Base-by-base conservation (phyloP, 2,888 invertebrate genomes). In the Caenorhabditis macrosperma region DNA sequence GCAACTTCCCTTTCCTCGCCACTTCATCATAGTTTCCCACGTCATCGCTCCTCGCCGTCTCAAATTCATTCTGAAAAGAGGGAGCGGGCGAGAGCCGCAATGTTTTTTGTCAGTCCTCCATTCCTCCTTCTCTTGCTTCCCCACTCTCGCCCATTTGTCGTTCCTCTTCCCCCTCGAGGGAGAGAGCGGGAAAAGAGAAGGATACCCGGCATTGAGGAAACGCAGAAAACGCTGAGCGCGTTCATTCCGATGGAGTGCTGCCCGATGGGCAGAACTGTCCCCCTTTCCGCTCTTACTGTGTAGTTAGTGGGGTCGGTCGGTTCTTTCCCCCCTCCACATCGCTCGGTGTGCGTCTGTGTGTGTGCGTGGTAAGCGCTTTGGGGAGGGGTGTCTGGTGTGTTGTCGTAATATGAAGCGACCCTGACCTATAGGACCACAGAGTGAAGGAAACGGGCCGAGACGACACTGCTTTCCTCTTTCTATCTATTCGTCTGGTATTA, bases 321-420 rank as follows among this genome's bases (percentile, higher is more conserved):
- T 6, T n/a, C 41, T 6, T 15, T 15, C n/a, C 41, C 41, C 15
- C 41, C 41, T 41, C 41, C 15, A 3, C 41, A 3, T 41, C 41
- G 41, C 33, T 33, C 33, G 6, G 33, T 7, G 5, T 10, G 33
- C 33, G 6, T 33, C 33, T 7, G 33, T 33, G 5, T 33, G 33
- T 33, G 33, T 33, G 33, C 6, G 33, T n/a, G n/a, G n/a, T n/a
- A n/a, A n/a, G n/a, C n/a, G n/a, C n/a, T n/a, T 33, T 33, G 33
- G 33, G 33, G 28, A n/a, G 35, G 50, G 15, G 28, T 24, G 63
- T 64, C 38, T 44, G 41, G 54, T 46, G 3, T 22, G 46, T 46
- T 6, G 46, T 71, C 61, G 69, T 71, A 72, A 46, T 72, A 41
- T 26, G 71, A 55, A 35, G 46, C 63, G 71, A 52, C 71, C 71